Evolutionary conservation across 2,797 vertebrate genomes (phyloP).

Genomic region (Crocidura indochinensis): DNA sequence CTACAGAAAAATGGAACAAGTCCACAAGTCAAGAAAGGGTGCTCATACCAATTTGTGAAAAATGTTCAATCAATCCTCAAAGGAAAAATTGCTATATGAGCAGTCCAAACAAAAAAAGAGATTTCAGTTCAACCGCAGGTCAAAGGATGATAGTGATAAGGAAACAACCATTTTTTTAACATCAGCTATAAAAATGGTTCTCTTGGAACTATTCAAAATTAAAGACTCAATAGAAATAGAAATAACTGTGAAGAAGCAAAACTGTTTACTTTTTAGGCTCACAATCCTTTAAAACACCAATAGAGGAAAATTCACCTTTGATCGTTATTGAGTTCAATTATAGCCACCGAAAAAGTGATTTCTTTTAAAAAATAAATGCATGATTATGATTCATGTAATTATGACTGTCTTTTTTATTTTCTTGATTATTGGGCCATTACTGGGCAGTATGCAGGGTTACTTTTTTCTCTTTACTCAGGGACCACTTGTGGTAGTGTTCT

Average conservation of each 20-base stretch:
- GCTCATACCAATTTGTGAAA: too few species aligned
- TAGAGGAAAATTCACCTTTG: background rate
- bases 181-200: background rate
- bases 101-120: background rate
- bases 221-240: slow-evolving; percentile 58
- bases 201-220: accelerated
- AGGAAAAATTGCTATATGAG: background rate
- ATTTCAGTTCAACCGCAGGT: too few species aligned
- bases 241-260: slow-evolving; percentile 38
- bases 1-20: too few species aligned
- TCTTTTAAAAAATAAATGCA: slow-evolving; percentile 50
- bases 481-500: too few species aligned
- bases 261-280: slow-evolving; percentile 8
- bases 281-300: background rate
- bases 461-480: too few species aligned
- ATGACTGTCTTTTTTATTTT: slow-evolving; percentile 64
- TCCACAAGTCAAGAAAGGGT: too few species aligned
- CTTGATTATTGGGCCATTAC: too few species aligned
- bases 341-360: background rate
- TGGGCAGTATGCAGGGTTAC: too few species aligned
- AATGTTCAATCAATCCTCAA: background rate
- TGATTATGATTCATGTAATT: slow-evolving; percentile 42
- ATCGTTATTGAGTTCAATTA: slow-evolving; percentile 4
- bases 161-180: slow-evolving; percentile 57
- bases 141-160: background rate